phyloP scores from a whole-genome alignment of 2,113 vertebrate genomes.

The Hyaena hyaena region DNA sequence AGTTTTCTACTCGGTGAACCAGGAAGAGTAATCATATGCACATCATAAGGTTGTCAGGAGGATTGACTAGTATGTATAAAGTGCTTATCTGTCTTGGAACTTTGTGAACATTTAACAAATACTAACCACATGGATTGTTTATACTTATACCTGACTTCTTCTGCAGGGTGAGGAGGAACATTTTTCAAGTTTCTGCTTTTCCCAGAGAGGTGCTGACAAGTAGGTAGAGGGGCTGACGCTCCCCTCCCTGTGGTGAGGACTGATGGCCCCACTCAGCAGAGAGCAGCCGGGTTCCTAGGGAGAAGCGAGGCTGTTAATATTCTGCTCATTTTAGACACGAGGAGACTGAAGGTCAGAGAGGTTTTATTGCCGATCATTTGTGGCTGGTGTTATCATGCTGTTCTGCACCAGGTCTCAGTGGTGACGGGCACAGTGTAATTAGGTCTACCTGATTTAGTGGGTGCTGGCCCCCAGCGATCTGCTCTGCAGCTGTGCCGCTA shows the following conservation, averaged over 20 bases:
- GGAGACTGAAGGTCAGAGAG: background rate
- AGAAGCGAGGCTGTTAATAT: background rate
- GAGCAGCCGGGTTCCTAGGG: background rate
- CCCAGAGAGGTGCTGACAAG: background rate
- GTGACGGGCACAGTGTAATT: background rate
- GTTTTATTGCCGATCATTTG: background rate
- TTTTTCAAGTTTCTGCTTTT: background rate
- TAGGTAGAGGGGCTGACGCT: background rate
- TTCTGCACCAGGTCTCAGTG: background rate
- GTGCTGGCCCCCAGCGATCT: background rate
- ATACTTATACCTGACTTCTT: background rate
- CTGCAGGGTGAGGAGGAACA: background rate
- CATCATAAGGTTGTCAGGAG: background rate
- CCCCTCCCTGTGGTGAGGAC: background rate
- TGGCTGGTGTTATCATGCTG: no score
- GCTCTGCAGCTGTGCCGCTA: background rate
- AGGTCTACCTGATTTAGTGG: background rate
- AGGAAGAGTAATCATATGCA: background rate
- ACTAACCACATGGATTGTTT: background rate
- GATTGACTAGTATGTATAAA: background rate
- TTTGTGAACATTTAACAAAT: background rate
- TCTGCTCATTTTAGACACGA: background rate
- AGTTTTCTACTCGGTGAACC: background rate
- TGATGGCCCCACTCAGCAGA: background rate
- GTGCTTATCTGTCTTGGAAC: background rate